Evolutionary conservation across 1,140 invertebrate genomes (phyloP), one percentile per base, ranked within the genome.

Genomic region (Arctopsyche grandis): DNA sequence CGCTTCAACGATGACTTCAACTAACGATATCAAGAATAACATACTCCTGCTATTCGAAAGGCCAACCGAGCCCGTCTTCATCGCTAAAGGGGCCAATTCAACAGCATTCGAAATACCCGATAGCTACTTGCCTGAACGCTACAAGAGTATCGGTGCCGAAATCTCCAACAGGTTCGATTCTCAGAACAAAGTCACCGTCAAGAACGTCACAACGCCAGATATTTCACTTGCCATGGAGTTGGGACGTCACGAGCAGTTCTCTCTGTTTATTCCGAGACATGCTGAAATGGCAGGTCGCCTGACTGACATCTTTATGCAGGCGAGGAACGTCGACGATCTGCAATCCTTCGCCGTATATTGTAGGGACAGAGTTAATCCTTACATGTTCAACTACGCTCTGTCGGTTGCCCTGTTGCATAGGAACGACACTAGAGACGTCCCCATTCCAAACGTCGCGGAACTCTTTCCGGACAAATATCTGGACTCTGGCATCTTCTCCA

Each of bases 381-480:
- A 93, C 83, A 85, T 95, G 86, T 95, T 94, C 87, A 92, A 94
- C 85, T 95, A 95, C 84, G 92, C 92, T 0, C 83, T 93, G 0
- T 93, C 93, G 0, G 94, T 95, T 21, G 93, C 93, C 0, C 87
- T 95, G 29, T 83, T 95, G 48, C 93, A 95, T 89, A 91, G 88
- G 19, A 86, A 89, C 0, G 94, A 96, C 82, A 95, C 94, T 0
- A 92, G 92, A 84, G 88, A 92, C 66, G 74, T 95, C 3, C 89
- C 91, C 63, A 84, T 96, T 76, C 94, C 94, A 0, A 91, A 92
- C 0, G 90, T 95, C 52, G 88, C 90, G 48, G 91, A 94, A 83
- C 88, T 91, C 14, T 95, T 96, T 83, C 94, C 94, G 0, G 94
- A 94, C 66, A 94, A 94, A 83, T 95, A 92, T 84, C 86, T 95